These are phyloP conservation scores for Anadara kagoshimensis DNA, from an alignment of 1,140 invertebrate genomes.

Conservation along the genomic window DNA sequence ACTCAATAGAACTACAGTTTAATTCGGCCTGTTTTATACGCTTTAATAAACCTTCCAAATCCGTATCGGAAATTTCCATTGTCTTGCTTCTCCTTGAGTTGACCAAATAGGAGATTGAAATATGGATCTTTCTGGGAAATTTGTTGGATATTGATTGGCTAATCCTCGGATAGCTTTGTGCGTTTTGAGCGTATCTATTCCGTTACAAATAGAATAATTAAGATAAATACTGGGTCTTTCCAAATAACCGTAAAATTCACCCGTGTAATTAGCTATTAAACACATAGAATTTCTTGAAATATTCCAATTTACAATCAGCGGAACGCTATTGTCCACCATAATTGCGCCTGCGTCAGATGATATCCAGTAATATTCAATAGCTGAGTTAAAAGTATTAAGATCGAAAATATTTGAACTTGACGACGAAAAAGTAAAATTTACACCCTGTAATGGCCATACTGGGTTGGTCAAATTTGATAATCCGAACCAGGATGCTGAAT, in stretches of 20 bases:
- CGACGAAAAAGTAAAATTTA: slow-evolving; percentile 46
- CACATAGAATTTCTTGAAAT: slow-evolving; percentile 45
- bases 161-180: slow-evolving; percentile 49
- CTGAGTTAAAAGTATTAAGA: slow-evolving; percentile 53
- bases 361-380: slow-evolving; percentile 69
- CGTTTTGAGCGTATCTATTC: slow-evolving; percentile 45
- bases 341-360: slow-evolving; percentile 66
- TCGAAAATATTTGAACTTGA: slow-evolving; percentile 42
- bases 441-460: slow-evolving; percentile 48
- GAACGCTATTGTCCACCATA: slow-evolving; percentile 58
- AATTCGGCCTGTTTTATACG: slow-evolving; percentile 75
- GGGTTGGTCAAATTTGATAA: slow-evolving; percentile 50
- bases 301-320: slow-evolving; percentile 65
- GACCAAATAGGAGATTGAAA: slow-evolving; percentile 53
- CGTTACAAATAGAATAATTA: slow-evolving; percentile 64
- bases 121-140: slow-evolving; percentile 22
- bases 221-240: slow-evolving; percentile 26
- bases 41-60: slow-evolving; percentile 32
- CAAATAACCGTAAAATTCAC: slow-evolving; percentile 44
- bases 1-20: slow-evolving; percentile 83
- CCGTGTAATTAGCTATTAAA: slow-evolving; percentile 49
- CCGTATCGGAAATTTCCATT: slow-evolving; percentile 27
- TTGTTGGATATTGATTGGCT: slow-evolving; percentile 31
- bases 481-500: slow-evolving; percentile 59
- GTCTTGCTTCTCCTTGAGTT: slow-evolving; percentile 26